Conservation (phyloP, 2,888 invertebrate species). For the Venusia cambrica region DNA sequence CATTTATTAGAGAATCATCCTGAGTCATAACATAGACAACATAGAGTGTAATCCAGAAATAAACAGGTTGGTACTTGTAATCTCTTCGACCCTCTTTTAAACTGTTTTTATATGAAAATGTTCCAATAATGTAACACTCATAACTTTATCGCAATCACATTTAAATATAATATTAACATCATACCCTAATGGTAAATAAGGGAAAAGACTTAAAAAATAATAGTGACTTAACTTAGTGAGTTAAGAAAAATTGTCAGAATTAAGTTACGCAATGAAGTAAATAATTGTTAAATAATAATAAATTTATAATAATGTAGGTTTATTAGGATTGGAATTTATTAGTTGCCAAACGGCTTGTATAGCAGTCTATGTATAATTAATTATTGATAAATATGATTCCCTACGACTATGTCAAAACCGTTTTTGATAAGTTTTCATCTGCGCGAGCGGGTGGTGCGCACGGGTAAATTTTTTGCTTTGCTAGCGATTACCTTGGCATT, state of each 20-base stretch:
- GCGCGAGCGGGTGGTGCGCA: conserved; percentile 49
- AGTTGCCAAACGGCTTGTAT: conserved; percentile 38
- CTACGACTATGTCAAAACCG: conserved; percentile 12
- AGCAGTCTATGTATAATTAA: conserved; percentile 43
- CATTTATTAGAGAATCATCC: conserved; percentile 6
- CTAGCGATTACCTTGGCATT: conserved; percentile 30
- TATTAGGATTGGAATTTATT: conserved; percentile 37
- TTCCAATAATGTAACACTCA: conserved; percentile 16
- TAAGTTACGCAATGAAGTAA: not conserved
- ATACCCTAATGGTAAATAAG: conserved; percentile 67
- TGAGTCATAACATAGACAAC: too few species aligned
- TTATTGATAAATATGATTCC: conserved; percentile 30
- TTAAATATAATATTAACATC: conserved; percentile 65
- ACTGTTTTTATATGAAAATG: conserved; percentile 14
- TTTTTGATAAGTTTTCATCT: conserved; percentile 46
- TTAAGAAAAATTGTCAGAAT: conserved; percentile 39
- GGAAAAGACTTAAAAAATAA: conserved; percentile 68
- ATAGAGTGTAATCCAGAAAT: too few species aligned
- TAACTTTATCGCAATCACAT: conserved; percentile 30
- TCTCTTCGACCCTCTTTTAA: conserved; percentile 7
- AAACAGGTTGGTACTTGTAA: too few species aligned
- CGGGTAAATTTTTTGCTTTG: conserved; percentile 51
- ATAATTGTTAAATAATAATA: too few species aligned
- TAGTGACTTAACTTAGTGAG: conserved; percentile 70
- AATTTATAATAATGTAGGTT: too few species aligned